Evolutionary conservation across 2,888 invertebrate genomes (phyloP), one percentile per base, ranked within the genome.

Genomic region (Chrysolina americana): DNA sequence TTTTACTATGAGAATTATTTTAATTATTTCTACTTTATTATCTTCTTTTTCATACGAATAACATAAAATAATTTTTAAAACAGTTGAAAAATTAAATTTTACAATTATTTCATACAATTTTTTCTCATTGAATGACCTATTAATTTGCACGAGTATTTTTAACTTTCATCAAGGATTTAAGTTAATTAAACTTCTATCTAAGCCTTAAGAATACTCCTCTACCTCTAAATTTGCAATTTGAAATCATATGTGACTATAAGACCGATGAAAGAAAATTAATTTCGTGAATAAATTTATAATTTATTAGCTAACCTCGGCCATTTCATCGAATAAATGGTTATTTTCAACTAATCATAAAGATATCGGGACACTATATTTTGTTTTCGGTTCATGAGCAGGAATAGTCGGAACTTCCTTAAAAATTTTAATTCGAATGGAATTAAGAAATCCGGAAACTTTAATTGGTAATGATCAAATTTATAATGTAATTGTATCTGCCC

Each of bases 381-480:
- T n/a, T n/a, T n/a, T n/a, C n/a, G n/a, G n/a, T n/a, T n/a, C n/a
- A n/a, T n/a, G n/a, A n/a, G n/a, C n/a, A n/a, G n/a, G n/a, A n/a
- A n/a, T n/a, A n/a, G n/a, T n/a, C n/a, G n/a, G n/a, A n/a, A n/a
- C n/a, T n/a, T 91, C 92, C 0, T 85, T 94, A 88, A 94, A 94
- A 80, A 84, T 94, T 80, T 77, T 94, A 87, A 94, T 94, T 90
- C 94, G 94, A 79, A 87, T 92, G 76, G 94, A 95, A 91, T 89
- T 94, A 89, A 91, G 92, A 23, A 91, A 89, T 17, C 92, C 93
- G 0, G 92, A 93, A 15, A 89, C 89, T 65, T 88, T 94, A 87
- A 91, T 94, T 89, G 91, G 91, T 11, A 91, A 94, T 89, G 93
- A 94, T 84, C 93, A 94, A 91, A 91, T n/a, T n/a, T n/a, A n/a